Conservation (phyloP, 2,797 vertebrate species). For the Staurois parvus region DNA sequence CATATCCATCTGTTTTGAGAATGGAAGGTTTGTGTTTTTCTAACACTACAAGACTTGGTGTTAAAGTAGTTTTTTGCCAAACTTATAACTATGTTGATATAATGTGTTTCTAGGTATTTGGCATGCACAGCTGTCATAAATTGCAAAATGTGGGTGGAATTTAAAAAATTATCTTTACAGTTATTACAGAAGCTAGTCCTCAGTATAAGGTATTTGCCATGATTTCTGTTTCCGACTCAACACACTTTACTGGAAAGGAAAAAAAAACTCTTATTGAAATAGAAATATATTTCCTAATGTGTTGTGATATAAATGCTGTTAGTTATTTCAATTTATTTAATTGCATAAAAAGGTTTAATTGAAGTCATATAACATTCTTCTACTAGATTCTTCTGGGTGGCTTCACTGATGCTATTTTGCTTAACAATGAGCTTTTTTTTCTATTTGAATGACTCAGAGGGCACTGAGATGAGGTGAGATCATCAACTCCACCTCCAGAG, state of each 20-base stretch:
- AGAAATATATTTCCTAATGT: neutral
- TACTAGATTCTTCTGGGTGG: neutral
- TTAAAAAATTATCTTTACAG: neutral
- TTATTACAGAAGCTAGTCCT: neutral
- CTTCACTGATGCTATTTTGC: neutral
- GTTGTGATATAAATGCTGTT: neutral
- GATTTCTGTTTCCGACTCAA: neutral
- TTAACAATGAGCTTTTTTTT: neutral
- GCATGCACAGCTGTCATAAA: neutral
- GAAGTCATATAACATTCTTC: neutral
- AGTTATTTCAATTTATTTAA: neutral
- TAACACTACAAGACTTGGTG: neutral
- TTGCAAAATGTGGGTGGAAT: conserved; percentile 4
- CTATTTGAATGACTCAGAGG: neutral
- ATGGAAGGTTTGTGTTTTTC: neutral
- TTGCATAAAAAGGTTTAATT: neutral
- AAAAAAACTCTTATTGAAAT: neutral
- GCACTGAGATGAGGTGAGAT: neutral
- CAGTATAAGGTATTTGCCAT: neutral
- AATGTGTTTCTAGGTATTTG: conserved; percentile 3
- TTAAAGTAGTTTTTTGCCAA: neutral
- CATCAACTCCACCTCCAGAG: neutral
- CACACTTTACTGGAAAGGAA: neutral
- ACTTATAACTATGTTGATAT: neutral
- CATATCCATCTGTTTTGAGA: conserved; percentile 22